Conservation (phyloP, 2,113 vertebrate genomes). For the Neoarius graeffei region DNA sequence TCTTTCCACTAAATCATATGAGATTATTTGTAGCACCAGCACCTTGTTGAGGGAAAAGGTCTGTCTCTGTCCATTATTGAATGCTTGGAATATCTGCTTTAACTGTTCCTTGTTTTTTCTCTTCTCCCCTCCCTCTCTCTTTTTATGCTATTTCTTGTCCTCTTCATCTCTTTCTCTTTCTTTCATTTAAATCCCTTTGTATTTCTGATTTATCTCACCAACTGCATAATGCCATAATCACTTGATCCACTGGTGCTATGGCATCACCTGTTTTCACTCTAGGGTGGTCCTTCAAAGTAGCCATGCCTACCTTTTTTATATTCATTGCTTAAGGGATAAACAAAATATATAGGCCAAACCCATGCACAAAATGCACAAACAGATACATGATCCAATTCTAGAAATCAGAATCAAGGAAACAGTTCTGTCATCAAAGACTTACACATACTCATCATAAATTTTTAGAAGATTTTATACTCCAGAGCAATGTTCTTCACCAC, state of each 20-base stretch:
- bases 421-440: not conserved
- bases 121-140: conserved; percentile 35
- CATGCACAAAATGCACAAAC: conserved; percentile 48
- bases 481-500: not conserved
- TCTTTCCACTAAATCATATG: not conserved
- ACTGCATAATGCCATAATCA: conserved; percentile 32
- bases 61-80: conserved; percentile 31
- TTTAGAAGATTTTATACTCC: not conserved
- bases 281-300: conserved; percentile 61
- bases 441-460: not conserved
- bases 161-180: conserved; percentile 10
- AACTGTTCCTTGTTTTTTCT: conserved; percentile 39
- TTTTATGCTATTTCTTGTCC: conserved; percentile 57
- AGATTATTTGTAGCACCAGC: not conserved
- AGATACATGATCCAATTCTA: conserved; percentile 35
- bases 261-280: conserved; percentile 18
- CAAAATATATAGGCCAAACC: not conserved
- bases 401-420: not conserved
- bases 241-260: conserved; percentile 36
- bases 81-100: conserved; percentile 12
- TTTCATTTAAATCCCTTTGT: conserved; percentile 20
- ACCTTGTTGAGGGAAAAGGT: not conserved
- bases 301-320: conserved; percentile 6
- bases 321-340: conserved; percentile 49
- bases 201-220: conserved; percentile 60